Evolutionary conservation across 2,113 vertebrate species (phyloP).

Genomic region (Proterorhinus semilunaris): DNA sequence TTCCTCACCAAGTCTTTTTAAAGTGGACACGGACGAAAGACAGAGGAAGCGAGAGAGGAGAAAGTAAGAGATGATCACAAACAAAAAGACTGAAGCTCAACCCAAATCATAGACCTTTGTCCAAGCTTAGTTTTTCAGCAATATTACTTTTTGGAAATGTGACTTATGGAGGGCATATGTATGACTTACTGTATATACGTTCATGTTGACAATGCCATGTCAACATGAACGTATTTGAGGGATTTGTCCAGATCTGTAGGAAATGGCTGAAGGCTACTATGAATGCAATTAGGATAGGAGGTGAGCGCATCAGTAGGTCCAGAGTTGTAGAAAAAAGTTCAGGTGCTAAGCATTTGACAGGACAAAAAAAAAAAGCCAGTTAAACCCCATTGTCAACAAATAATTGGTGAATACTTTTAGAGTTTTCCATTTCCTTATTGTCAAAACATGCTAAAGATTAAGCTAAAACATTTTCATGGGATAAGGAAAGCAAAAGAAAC

Average conservation of each 20-base stretch:
- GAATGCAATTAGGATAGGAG: too few relatives aligned
- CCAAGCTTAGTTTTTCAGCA: not conserved
- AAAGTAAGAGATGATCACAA: too few relatives aligned
- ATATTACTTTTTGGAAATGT: not conserved
- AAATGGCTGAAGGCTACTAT: not conserved
- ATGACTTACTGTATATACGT: not conserved
- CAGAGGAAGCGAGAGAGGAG: too few relatives aligned
- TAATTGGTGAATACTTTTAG: not conserved
- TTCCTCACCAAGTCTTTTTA: too few relatives aligned
- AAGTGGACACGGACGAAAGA: too few relatives aligned
- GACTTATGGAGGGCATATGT: not conserved
- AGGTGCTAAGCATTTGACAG: not conserved
- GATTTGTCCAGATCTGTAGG: not conserved
- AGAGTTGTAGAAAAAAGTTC: too few relatives aligned
- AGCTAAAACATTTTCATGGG: too few relatives aligned
- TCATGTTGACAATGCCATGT: not conserved
- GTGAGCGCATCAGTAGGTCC: too few relatives aligned
- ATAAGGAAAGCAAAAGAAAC: too few relatives aligned
- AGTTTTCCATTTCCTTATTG: not conserved
- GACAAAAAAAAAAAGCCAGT: not conserved
- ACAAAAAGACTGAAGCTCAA: too few relatives aligned
- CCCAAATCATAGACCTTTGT: too few relatives aligned
- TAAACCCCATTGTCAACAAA: not conserved
- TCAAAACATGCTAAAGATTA: not conserved
- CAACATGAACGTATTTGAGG: too few relatives aligned